These are phyloP conservation scores for Hemichromis elongatus DNA, from an alignment of 2,113 vertebrate species.

Conservation along the genomic window DNA sequence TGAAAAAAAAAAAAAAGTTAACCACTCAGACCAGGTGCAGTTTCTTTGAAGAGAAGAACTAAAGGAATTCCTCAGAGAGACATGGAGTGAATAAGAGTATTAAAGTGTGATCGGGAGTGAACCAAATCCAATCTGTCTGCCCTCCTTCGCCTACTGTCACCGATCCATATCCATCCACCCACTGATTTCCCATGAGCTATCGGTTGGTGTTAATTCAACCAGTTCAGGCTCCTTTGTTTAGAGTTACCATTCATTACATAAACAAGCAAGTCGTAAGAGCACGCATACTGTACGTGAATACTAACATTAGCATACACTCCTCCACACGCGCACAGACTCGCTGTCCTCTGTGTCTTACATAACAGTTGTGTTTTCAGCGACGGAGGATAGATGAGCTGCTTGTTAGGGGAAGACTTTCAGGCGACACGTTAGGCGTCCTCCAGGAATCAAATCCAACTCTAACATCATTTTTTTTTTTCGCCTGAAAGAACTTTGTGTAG, in stretches of 20 bases:
- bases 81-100: not conserved
- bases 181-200: slow-evolving; percentile 61
- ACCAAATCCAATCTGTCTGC: slow-evolving; percentile 11
- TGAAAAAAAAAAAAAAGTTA: not conserved
- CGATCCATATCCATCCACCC: slow-evolving; percentile 62
- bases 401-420: not conserved
- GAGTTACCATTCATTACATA: slow-evolving; percentile 8
- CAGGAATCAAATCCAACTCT: not conserved
- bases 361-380: not conserved
- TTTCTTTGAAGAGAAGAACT: not conserved
- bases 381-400: slow-evolving; percentile 11
- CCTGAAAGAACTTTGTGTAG: not conserved
- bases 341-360: slow-evolving; percentile 13
- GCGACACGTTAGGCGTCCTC: not conserved
- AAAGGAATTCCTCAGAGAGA: not conserved
- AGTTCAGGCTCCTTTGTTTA: not conserved
- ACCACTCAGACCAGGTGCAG: not conserved
- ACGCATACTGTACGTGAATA: not conserved
- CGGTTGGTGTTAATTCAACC: slow-evolving; percentile 41
- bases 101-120: slow-evolving; percentile 14
- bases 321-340: not conserved
- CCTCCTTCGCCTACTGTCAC: slow-evolving; percentile 21
- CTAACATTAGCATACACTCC: slow-evolving; percentile 14
- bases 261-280: not conserved
- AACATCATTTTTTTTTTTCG: not conserved